Base-by-base conservation (phyloP, 30 jellyfish, hydroid and myxozoan genomes). In the Mastigias papua region DNA sequence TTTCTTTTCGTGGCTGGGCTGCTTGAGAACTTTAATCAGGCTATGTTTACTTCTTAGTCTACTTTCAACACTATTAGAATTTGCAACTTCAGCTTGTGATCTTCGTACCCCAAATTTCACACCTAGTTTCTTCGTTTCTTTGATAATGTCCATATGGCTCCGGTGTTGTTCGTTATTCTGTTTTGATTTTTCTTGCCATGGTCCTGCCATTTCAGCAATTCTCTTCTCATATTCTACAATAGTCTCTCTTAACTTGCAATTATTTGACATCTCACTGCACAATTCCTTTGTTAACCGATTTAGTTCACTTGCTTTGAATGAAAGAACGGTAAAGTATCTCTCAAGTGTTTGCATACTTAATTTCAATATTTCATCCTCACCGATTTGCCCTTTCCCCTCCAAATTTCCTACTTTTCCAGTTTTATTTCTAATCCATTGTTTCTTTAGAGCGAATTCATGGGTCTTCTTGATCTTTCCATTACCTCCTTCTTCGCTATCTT, bases 361-460 rank as follows among this genome's bases (percentile, higher is more conserved):
- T 62, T 34, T 42, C 74, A 80, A 54, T 29, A 80, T 23, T 31
- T 80, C 90, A 37, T 80, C 64, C 73, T 34, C 64, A 21, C 82
- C 9, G n/a, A 80, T 11, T 22, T 27, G 63, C 21, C 50, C 34
- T 61, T 58, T 63, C 28, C 77, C 37, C 62, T 64, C n/a, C 73
- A 58, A 62, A 37, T 6, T 37, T 37, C 11, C 11, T 11, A 37
- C 54, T 37, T 6, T 37, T 3, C 54, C n/a, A n/a, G n/a, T n/a
- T n/a, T 80, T 80, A 80, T 23, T 42, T 63, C 25, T 34, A 60
- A 9, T 16, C 34, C n/a, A 4, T 76, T 29, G 76, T 34, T 51
- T 51, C 67, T 51, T 51, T 21, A 4, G 67, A 16, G 25, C 8
- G 16, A 51, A 51, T 4, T 1, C 26, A 16, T 5, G 5, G 35